Conservation (phyloP, 2,888 invertebrate genomes). For the Diogma glabrata region DNA sequence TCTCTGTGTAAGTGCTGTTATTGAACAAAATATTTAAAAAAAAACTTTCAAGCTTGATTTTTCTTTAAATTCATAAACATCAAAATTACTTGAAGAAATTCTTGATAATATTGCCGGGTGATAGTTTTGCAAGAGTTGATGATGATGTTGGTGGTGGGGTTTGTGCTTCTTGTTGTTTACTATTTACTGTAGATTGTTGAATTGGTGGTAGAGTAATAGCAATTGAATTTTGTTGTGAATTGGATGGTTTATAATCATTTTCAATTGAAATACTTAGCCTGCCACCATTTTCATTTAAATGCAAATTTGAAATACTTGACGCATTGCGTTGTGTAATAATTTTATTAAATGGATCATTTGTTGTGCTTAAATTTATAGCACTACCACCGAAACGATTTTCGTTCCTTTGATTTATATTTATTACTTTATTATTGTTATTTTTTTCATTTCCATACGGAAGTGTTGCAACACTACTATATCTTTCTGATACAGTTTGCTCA, state of each 20-base stretch:
- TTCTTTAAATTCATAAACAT: no score
- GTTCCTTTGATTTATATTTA: slow-evolving; percentile 12
- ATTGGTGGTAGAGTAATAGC: slow-evolving; percentile 27
- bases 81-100: slow-evolving; percentile 91
- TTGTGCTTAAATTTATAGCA: slow-evolving; percentile 13
- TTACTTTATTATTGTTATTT: no score
- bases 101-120: slow-evolving; percentile 84
- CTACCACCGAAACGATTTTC: slow-evolving; percentile 14
- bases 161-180: no score
- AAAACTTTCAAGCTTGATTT: no score
- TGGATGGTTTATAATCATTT: slow-evolving; percentile 18
- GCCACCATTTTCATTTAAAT: slow-evolving; percentile 6
- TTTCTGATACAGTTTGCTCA: slow-evolving; percentile 2
- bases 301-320: background rate
- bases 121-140: slow-evolving; percentile 46
- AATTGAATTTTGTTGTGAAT: slow-evolving; percentile 26
- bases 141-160: slow-evolving; percentile 32
- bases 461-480: slow-evolving; percentile 14
- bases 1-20: no score
- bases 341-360: slow-evolving; percentile 13
- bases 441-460: no score
- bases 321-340: slow-evolving; percentile 3
- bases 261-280: background rate
- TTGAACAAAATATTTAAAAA: no score
- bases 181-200: no score